Conservation (phyloP, 2,888 invertebrate genomes). For the Brachynemurus nebulosus region DNA sequence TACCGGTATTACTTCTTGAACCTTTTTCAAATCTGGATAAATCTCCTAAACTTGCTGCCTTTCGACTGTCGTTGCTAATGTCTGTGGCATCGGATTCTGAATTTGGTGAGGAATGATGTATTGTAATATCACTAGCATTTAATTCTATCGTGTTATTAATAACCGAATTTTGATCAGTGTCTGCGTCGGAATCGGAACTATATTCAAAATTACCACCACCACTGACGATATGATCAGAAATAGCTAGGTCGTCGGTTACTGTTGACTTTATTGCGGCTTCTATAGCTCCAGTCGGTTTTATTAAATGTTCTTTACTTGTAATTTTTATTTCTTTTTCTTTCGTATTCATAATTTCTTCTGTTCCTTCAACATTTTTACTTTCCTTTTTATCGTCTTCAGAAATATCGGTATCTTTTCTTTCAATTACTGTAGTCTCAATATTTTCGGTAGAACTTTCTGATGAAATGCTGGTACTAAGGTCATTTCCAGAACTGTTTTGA, state of each 20-base stretch:
- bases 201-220: conserved; percentile 22
- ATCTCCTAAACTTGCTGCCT: conserved; percentile 68
- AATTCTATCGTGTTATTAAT: conserved; percentile 51
- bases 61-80: conserved; percentile 47
- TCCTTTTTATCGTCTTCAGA: conserved; percentile 34
- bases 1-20: conserved; percentile 34
- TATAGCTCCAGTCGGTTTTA: conserved; percentile 16
- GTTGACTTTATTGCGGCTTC: conserved; percentile 5
- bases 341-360: conserved; percentile 35
- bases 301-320: conserved; percentile 32
- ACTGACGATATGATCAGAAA: conserved; percentile 16
- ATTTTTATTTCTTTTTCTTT: conserved; percentile 28
- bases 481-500: too few relatives aligned
- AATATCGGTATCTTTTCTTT: too few relatives aligned
- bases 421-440: too few relatives aligned
- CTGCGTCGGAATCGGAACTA: conserved; percentile 37
- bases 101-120: conserved; percentile 49
- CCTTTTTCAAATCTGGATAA: conserved; percentile 51
- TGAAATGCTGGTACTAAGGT: too few relatives aligned
- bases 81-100: conserved; percentile 39
- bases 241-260: conserved; percentile 7
- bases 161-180: conserved; percentile 32
- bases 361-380: conserved; percentile 34
- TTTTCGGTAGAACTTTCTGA: too few relatives aligned
- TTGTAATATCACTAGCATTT: conserved; percentile 59